Evolutionary conservation across 2,888 invertebrate species (phyloP), one percentile per base, ranked within the genome.

Genomic region (Podabrus alpinus): DNA sequence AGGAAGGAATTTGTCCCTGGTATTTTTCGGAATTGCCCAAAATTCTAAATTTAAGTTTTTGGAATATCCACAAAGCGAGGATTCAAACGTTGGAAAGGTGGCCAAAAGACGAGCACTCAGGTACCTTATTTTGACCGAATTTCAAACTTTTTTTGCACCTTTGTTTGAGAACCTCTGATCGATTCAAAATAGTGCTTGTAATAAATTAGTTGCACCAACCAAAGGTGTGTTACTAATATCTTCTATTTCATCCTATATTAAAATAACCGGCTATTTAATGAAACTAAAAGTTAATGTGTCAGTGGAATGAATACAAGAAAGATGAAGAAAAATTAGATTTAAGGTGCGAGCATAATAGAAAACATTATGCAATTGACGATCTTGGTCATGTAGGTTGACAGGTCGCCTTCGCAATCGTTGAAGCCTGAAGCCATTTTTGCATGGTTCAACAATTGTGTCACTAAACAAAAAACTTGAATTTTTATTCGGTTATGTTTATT

Each of bases 311-410:
- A 45, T 21, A 61, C 13, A 24, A 68, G 21, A 68, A 70, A 59
- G 69, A 74, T 62, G 71, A 67, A 25, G 29, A 70, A 29, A 67
- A 66, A 24, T 16, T 15, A 29, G 29, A 59, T 15, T 21, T 45
- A 59, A 68, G 68, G 73, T 69, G 73, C 69, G 74, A 73, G 73
- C 61, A 74, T 69, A 71, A 77, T 74, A 69, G 71, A 69, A 76
- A 68, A 60, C 78, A 78, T 85, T 84, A 84, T 83, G 85, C 83
- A 85, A 85, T 78, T 81, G 81, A 83, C 83, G 81, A 84, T 84
- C 83, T 83, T 83, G 83, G 82, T 80, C 82, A 84, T 85, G 85
- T 85, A 84, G 85, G 85, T 85, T 85, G 84, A 81, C 83, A 82
- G 84, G 84, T 84, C 84, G 84, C 77, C 80, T 79, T 77, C 79